phyloP scores from a whole-genome alignment of 2,888 invertebrate genomes.

The Lasioglossum vierecki region DNA sequence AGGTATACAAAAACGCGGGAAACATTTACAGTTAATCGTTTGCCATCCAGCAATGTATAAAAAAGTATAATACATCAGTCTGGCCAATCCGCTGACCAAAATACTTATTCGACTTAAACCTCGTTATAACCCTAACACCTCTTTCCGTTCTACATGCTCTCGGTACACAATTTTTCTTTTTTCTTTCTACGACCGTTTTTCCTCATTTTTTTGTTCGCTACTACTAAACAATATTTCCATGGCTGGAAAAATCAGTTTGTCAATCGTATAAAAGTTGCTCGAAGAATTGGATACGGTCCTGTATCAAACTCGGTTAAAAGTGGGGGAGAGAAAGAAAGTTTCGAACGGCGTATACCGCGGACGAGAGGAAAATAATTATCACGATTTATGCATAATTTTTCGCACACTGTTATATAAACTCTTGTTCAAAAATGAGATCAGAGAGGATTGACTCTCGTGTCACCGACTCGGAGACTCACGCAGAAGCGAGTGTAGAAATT shows the following conservation, averaged over 20 bases:
- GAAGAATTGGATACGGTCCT: conserved; percentile 2
- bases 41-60: conserved; percentile 79
- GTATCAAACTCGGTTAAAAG: conserved; percentile 15
- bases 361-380: conserved; percentile 25
- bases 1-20: conserved; percentile 76
- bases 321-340: background rate
- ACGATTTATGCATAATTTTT: background rate
- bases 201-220: background rate
- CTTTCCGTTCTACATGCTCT: conserved; percentile 16
- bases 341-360: background rate
- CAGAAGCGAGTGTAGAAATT: conserved; percentile 30
- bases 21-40: conserved; percentile 76
- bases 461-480: background rate
- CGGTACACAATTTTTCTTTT: conserved; percentile 36
- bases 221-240: background rate
- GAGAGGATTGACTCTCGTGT: conserved; percentile 10
- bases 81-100: conserved; percentile 74
- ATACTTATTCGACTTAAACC: conserved; percentile 66
- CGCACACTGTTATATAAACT: background rate
- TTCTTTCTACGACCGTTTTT: background rate
- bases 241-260: conserved; percentile 7
- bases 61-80: conserved; percentile 83
- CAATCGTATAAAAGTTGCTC: conserved; percentile 24
- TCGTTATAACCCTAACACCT: conserved; percentile 33
- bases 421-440: background rate